Conservation (phyloP, 2,113 vertebrate genomes). For the Zosterops lateralis region DNA sequence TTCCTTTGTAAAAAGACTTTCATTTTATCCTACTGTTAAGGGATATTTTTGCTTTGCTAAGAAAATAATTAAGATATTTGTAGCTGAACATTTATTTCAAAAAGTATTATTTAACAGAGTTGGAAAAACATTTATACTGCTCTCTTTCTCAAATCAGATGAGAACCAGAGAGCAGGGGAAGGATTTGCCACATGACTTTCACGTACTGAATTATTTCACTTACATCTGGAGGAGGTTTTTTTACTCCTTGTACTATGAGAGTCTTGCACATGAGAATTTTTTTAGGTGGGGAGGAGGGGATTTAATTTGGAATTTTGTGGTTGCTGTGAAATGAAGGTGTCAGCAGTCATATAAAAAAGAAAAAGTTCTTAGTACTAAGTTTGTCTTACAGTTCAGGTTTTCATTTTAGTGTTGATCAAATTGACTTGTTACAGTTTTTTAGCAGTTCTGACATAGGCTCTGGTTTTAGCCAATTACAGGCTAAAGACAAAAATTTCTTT, state of each 20-base stretch:
- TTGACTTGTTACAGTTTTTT: background rate
- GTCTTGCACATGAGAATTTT: background rate
- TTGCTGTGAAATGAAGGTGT: background rate
- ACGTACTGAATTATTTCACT: background rate
- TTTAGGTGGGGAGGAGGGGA: background rate
- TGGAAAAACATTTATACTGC: background rate
- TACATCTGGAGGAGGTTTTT: background rate
- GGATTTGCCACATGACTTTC: background rate
- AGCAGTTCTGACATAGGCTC: background rate
- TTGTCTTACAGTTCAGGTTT: background rate
- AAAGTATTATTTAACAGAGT: background rate
- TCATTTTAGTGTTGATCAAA: background rate
- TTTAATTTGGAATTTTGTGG: background rate
- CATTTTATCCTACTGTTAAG: background rate
- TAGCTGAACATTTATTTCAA: background rate
- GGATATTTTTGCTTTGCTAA: background rate
- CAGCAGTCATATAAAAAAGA: background rate
- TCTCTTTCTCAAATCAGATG: background rate
- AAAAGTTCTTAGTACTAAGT: background rate
- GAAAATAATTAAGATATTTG: background rate
- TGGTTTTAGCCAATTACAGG: background rate
- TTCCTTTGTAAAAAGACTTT: background rate
- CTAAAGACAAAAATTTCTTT: background rate
- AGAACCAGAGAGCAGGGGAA: background rate
- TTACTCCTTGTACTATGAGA: background rate